These are phyloP conservation scores for Heterotilapia buettikoferi DNA, from an alignment of 2,113 vertebrate genomes.

Conservation along the genomic window DNA sequence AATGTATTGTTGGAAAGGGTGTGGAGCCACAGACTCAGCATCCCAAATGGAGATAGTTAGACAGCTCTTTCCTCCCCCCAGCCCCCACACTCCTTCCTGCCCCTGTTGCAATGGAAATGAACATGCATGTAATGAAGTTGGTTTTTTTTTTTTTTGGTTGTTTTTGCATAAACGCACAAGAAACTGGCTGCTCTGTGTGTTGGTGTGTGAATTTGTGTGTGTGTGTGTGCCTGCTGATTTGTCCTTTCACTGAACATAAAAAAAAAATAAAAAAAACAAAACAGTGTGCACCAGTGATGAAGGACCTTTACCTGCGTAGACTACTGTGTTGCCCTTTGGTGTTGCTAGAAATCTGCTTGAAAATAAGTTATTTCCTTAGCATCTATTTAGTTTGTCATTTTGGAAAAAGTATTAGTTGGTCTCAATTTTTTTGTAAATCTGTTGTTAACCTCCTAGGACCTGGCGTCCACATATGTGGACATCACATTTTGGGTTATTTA, in stretches of 20 bases:
- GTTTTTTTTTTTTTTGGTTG: slow-evolving; percentile 1
- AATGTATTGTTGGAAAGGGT: slow-evolving; percentile 29
- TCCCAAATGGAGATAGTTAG: not conserved
- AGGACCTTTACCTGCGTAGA: slow-evolving; percentile 4
- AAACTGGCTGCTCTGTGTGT: slow-evolving; percentile 37
- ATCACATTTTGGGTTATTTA: too few species aligned
- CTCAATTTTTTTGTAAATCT: slow-evolving; percentile 54
- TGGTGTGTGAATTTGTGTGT: slow-evolving; percentile 16
- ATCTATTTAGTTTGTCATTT: slow-evolving; percentile 25
- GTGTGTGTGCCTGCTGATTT: slow-evolving; percentile 1
- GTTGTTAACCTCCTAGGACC: too few species aligned
- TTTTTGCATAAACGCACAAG: slow-evolving; percentile 30
- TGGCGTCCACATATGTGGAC: too few species aligned
- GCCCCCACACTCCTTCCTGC: not conserved
- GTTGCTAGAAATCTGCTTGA: slow-evolving; percentile 47
- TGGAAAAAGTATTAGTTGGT: slow-evolving; percentile 18
- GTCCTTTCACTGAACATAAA: slow-evolving; percentile 7
- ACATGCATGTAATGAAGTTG: slow-evolving; percentile 64
- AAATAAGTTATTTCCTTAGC: slow-evolving; percentile 36
- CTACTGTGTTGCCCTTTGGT: slow-evolving; percentile 24
- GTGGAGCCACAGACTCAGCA: not conserved
- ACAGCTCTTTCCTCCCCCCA: not conserved
- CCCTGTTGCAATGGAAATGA: slow-evolving; percentile 33
- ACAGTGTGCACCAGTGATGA: not conserved
- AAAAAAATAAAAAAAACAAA: not conserved